phyloP scores from a whole-genome alignment of 2,113 vertebrate species.

The Crotalus horridus region DNA sequence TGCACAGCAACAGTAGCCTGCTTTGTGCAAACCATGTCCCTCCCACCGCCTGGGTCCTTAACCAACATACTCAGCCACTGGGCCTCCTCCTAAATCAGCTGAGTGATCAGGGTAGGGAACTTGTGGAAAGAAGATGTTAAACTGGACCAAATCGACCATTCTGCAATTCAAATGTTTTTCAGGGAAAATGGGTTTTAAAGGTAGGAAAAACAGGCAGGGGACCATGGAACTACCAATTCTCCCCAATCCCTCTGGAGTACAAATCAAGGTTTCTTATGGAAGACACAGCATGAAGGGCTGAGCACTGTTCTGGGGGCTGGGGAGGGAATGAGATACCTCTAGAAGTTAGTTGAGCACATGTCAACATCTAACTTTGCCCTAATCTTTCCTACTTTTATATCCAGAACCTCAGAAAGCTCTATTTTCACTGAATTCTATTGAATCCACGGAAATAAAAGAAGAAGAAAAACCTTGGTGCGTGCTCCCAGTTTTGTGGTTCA shows the following conservation, averaged over 20 bases:
- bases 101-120: not conserved
- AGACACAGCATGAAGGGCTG: not conserved
- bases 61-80: not conserved
- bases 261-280: not conserved
- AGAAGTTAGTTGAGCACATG: not conserved
- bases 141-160: not conserved
- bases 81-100: not conserved
- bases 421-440: accelerated
- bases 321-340: not conserved
- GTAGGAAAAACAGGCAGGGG: no score
- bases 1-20: not conserved
- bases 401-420: not conserved
- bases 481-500: accelerated
- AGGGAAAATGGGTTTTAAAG: not conserved
- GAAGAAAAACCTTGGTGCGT: slow-evolving; percentile 8
- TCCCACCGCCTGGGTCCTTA: not conserved
- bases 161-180: not conserved
- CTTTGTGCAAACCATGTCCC: not conserved
- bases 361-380: not conserved
- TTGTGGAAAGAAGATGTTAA: not conserved
- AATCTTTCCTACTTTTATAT: not conserved
- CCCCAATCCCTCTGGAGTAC: not conserved
- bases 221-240: not conserved
- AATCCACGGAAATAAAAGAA: accelerated
- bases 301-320: not conserved